Percentiles rank a stretch among this genome's conserved stretches.
Evolutionary conservation across 2,797 vertebrate genomes (phyloP).

Genomic region (Micromesistius poutassou): DNA sequence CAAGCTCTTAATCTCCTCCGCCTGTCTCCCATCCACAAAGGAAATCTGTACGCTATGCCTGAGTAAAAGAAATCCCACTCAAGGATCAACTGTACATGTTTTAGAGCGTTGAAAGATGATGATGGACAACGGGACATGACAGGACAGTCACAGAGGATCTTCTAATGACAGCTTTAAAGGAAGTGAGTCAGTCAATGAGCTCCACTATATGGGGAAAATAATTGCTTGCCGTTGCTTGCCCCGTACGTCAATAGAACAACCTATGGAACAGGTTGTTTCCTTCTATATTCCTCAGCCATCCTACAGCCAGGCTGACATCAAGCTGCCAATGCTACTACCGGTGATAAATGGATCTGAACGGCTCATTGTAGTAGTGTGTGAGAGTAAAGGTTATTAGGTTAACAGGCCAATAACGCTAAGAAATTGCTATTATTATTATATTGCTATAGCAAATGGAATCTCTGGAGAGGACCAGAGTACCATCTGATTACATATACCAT

Average conservation of each 20-base stretch:
- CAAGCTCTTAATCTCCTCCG: slow-evolving; percentile 40
- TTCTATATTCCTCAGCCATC: neutral
- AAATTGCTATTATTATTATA: neutral
- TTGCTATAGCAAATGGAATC: no score
- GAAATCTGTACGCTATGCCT: neutral
- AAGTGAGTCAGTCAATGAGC: neutral
- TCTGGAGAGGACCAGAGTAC: no score
- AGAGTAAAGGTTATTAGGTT: neutral
- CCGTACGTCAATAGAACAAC: neutral
- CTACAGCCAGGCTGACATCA: neutral
- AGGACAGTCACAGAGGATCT: neutral
- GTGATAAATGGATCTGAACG: neutral
- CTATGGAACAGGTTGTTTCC: neutral
- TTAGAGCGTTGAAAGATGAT: neutral
- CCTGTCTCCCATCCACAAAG: neutral
- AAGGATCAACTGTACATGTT: neutral
- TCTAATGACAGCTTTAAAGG: neutral
- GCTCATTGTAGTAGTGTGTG: neutral
- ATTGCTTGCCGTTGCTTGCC: neutral
- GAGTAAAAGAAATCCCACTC: neutral
- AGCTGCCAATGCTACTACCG: neutral
- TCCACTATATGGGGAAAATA: neutral
- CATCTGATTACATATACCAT: no score
- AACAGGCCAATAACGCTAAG: neutral
- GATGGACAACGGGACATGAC: neutral